Base-by-base conservation (phyloP, 2,888 invertebrate species). In the Boloria selene region DNA sequence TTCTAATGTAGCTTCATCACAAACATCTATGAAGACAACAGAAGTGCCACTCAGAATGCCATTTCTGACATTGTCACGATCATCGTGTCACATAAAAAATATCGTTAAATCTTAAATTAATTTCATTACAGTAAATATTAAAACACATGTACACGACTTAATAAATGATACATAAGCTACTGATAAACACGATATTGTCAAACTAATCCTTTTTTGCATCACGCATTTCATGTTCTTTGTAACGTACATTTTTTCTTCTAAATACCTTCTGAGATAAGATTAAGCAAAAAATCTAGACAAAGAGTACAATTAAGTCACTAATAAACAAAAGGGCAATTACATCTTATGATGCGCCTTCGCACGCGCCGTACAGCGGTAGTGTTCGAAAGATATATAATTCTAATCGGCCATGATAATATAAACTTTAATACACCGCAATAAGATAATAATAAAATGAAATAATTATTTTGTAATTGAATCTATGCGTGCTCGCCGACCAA, bases 301-400 rank as follows among this genome's bases (percentile, higher is more conserved):
- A 73, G 71, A 56, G 67, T 61, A 67, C 67, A 72, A 71, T 76
- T 75, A 74, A 70, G 64, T 70, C 61, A 62, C 70, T 82, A 81
- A 83, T 80, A 84, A 84, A 85, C 88, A 88, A 88, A 88, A 86
- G 88, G 84, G 80, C 81, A 85, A 89, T 90, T 87, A 89, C 80
- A 87, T 90, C 89, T 89, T 81, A 83, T 85, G 83, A 80, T 80
- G 75, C 71, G 69, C 71, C 72, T 72, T 69, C 79, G 85, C 89
- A 85, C 88, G 90, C 76, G 78, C 79, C 31, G 49, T 74, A 77
- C 75, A 80, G 80, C 87, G 87, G 87, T 87, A 88, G 87, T 84
- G 83, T 86, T 79, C 81, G 76, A 83, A 84, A 74, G 80, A 67
- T 50, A 76, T 81, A 77, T 17, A 6, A 18, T 58, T 44, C 47